phyloP scores from a whole-genome alignment of 2,888 invertebrate genomes.

The Dasypolia templi region DNA sequence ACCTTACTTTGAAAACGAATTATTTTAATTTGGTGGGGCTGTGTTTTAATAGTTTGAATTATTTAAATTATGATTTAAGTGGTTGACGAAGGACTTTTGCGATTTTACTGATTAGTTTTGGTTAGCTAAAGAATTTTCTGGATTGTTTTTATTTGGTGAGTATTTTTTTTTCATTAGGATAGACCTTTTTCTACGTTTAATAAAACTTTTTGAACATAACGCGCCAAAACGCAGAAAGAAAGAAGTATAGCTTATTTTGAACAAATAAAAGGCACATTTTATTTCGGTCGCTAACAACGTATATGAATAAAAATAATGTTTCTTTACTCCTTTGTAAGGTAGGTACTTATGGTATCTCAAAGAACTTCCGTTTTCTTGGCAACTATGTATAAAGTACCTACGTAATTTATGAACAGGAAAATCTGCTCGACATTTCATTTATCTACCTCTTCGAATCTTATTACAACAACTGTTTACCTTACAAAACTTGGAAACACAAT shows the following conservation, averaged over 20 bases:
- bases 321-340: background rate
- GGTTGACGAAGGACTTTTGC: background rate
- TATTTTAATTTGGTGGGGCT: background rate
- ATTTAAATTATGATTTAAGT: background rate
- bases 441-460: background rate
- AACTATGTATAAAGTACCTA: background rate
- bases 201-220: no score
- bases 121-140: background rate
- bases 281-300: background rate
- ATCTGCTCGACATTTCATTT: background rate
- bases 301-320: background rate
- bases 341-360: no score
- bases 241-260: background rate
- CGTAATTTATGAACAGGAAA: background rate
- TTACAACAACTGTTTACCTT: no score
- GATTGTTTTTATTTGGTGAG: conserved; percentile 39
- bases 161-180: background rate
- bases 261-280: background rate
- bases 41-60: background rate
- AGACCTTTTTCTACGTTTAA: background rate
- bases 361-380: background rate
- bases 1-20: background rate
- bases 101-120: background rate
- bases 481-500: background rate
- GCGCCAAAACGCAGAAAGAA: background rate